Base-by-base conservation (phyloP, 1,140 invertebrate genomes). In the Alviniconcha marisindica region DNA sequence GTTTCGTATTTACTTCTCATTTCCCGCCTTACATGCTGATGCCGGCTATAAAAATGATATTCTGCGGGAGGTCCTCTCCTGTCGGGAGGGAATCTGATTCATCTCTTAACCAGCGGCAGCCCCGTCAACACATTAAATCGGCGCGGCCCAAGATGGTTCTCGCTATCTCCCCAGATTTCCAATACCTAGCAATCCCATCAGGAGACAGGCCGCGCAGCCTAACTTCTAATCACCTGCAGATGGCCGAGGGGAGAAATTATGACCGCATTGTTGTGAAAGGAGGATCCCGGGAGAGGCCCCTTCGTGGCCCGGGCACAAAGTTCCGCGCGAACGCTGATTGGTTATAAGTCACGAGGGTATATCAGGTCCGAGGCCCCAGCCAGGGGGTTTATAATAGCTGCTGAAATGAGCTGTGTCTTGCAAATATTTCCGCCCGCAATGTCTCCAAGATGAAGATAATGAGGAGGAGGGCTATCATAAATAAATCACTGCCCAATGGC, bases 381-480 rank as follows among this genome's bases (percentile, higher is more conserved):
- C 56, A 42, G 77, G 36, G 78, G 18, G 21, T 31, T n/a, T 42
- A 82, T 63, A 44, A 80, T 71, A 51, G 80, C 44, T 48, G 3
- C 24, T 42, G 56, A 81, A 69, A 44, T 38, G 79, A 71, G 79
- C 60, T 42, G 44, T 71, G 80, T 38, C 38, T 60, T 31, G 38
- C 78, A 44, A 80, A 80, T 80, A 80, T 80, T 66, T 63, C n/a
- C 60, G 48, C 33, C 77, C 56, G n/a, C 36, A 36, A 40, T 76
- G 56, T 63, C 40, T 28, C 51, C 60, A 21, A n/a, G 78, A 69
- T 80, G 78, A 14, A 63, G 78, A 80, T 80, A 80, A 80, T 76
- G 78, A 80, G 78, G 56, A 42, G 60, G 56, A 69, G 38, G 78
- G 42, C 56, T 80, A 60, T 80, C 78, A 80, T 63, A 80, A 80